Percentiles rank a stretch among this genome's conserved stretches.
These are phyloP conservation scores for Mayetiola destructor DNA, from an alignment of 2,888 invertebrate species.

Conservation along the genomic window DNA sequence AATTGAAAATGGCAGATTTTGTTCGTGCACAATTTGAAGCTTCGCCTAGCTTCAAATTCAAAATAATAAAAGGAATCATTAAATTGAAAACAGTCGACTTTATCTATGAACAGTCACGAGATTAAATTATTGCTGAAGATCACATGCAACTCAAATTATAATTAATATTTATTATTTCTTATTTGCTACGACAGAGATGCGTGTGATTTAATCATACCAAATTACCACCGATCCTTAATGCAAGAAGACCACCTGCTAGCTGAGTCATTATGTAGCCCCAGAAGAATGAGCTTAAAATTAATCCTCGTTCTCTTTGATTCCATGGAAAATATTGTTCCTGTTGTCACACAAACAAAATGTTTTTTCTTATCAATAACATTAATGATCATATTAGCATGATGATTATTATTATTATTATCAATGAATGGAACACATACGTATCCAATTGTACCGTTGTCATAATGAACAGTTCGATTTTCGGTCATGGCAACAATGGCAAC, in stretches of 20 bases:
- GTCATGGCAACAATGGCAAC: slow-evolving; percentile 92
- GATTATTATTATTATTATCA: not conserved
- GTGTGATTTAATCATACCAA: slow-evolving; percentile 28
- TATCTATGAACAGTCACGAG: too few relatives aligned
- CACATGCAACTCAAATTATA: too few relatives aligned
- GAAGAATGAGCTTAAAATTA: slow-evolving; percentile 74
- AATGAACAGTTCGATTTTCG: slow-evolving; percentile 44
- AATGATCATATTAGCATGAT: not conserved
- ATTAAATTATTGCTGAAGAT: too few relatives aligned
- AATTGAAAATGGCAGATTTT: too few relatives aligned
- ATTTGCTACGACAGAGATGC: too few relatives aligned
- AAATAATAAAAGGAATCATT: too few relatives aligned
- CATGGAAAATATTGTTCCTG: slow-evolving; percentile 67
- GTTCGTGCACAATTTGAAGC: too few relatives aligned
- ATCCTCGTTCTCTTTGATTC: slow-evolving; percentile 61
- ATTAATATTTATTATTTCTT: too few relatives aligned
- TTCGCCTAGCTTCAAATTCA: too few relatives aligned
- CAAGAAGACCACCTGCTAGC: slow-evolving; percentile 69
- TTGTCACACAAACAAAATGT: not conserved
- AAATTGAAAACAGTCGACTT: too few relatives aligned
- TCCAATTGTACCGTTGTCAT: slow-evolving; percentile 47
- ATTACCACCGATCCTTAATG: slow-evolving; percentile 73
- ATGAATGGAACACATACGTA: slow-evolving; percentile 35
- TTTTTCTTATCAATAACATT: not conserved
- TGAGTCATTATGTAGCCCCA: slow-evolving; percentile 79